A percentile compares a stretch with the other conserved stretches of the same genome.
phyloP scores from a whole-genome alignment of 2,888 invertebrate genomes.

The Ormyrus nitidulus region DNA sequence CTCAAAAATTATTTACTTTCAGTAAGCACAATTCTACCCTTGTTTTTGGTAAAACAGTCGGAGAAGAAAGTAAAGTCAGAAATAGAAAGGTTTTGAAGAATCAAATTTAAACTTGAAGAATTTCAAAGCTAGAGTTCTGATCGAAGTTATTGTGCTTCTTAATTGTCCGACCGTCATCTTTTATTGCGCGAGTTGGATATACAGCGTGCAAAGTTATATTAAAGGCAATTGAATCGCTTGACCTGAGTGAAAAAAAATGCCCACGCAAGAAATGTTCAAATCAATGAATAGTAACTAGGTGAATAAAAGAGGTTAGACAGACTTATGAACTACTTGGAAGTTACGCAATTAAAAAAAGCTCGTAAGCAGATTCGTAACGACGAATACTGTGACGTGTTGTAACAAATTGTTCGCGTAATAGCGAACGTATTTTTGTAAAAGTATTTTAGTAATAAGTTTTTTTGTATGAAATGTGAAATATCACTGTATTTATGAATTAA shows the following conservation, averaged over 20 bases:
- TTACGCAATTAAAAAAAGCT: slow-evolving; percentile 11
- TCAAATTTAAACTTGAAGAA: neutral
- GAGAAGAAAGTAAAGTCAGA: neutral
- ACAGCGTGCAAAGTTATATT: slow-evolving; percentile 26
- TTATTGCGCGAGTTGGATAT: slow-evolving; percentile 8
- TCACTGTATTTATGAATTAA: neutral
- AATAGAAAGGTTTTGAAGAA: slow-evolving; percentile 27
- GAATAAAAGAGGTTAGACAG: slow-evolving; percentile 46
- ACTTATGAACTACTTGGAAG: slow-evolving; percentile 31
- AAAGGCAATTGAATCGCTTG: slow-evolving; percentile 50
- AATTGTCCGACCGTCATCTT: slow-evolving; percentile 26
- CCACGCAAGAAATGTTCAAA: slow-evolving; percentile 24
- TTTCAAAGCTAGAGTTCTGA: slow-evolving; percentile 3
- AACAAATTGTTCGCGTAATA: neutral
- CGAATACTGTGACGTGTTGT: slow-evolving; percentile 11
- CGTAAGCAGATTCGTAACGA: neutral
- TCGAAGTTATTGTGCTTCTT: slow-evolving; percentile 25
- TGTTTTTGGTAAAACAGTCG: slow-evolving; percentile 21
- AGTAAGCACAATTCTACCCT: slow-evolving; percentile 27
- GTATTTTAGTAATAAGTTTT: slow-evolving; percentile 37
- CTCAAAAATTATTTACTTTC: neutral
- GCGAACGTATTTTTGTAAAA: slow-evolving; percentile 26
- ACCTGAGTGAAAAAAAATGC: neutral
- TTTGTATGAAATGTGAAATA: slow-evolving; percentile 12
- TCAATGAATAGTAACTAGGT: slow-evolving; percentile 50